A percentile compares a stretch with the other conserved stretches of the same genome.
Evolutionary conservation across 2,797 vertebrate species (phyloP).

Genomic region (Limnodromus scolopaceus): DNA sequence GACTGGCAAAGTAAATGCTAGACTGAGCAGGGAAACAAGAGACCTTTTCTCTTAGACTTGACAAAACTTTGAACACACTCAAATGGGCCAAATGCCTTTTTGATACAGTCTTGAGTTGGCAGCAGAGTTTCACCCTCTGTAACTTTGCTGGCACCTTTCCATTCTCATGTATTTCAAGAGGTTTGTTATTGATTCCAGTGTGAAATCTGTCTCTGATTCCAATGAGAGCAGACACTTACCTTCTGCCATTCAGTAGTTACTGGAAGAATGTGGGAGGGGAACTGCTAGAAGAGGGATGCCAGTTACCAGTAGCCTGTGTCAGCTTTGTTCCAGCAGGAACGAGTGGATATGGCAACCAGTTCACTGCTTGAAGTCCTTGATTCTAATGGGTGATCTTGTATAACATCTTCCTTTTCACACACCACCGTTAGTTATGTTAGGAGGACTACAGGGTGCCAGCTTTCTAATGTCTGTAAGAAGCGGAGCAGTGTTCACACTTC

Average conservation of each 20-base stretch:
- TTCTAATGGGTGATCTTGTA: not conserved
- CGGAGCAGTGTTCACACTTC: not conserved
- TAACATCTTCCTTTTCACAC: constrained; percentile 5
- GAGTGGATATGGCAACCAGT: not conserved
- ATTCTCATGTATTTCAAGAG: not conserved
- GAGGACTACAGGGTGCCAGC: not conserved
- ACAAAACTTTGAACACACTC: not conserved
- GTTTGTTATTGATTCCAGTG: not conserved
- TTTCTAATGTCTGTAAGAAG: constrained; percentile 25
- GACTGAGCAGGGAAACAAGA: not conserved
- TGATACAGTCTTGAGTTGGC: not conserved
- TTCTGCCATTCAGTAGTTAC: not conserved
- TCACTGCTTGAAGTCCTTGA: not conserved
- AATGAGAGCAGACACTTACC: not conserved
- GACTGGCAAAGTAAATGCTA: constrained; percentile 29
- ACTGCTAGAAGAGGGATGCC: not conserved
- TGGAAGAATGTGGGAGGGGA: not conserved
- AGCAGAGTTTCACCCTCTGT: not conserved
- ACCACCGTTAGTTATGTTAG: not conserved
- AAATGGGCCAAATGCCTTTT: not conserved
- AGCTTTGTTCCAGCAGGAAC: not conserved
- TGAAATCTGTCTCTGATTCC: not conserved
- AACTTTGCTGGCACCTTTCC: not conserved
- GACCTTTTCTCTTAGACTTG: not conserved
- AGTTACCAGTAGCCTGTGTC: not conserved